Base-by-base conservation (phyloP, 2,113 vertebrate species). In the Poeciliopsis turrubarensis region DNA sequence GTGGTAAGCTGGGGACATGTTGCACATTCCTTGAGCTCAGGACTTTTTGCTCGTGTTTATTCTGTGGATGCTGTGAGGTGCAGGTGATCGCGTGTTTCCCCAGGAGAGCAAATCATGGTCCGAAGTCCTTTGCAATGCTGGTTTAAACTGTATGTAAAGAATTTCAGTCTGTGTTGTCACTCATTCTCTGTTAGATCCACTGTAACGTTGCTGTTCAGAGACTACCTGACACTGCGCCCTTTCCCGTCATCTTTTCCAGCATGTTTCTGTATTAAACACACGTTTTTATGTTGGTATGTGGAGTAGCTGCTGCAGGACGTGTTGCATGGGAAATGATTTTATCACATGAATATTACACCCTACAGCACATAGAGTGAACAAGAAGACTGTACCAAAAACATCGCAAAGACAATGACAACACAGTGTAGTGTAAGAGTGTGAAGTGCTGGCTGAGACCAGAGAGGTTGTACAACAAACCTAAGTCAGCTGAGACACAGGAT, bases 21-120 rank as follows among this genome's bases (percentile, higher is more conserved):
- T 93, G 92, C 91, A 92, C 92, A 92, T 93, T 92, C 92, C 92
- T 92, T 84, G 79, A 93, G 91, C 92, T 93, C 92, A 93, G 92
- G 92, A 92, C 89, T 92, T 85, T 85, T 80, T 85, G 87, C 79
- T 87, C 75, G 75, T 87, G 79, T 91, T 1, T 44, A 88, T 81
- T 73, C 51, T 81, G 74, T 90, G 77, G 75, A 80, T 82, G 78
- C 85, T 69, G 76, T 82, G 77, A 88, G 81, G 70, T 85, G 51
- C 78, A 61, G 81, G 74, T 72, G 81, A 73, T 79, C 7, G 63
- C 80, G 26, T 78, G 81, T 75, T 64, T 62, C 54, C 37, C 34
- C 44, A 5, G 71, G 80, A 65, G 66, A 84, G 78, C 68, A 69
- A 17, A 54, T 37, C 47, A 29, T 68, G 80, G 76, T 61, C 68